A percentile compares a stretch with the other conserved stretches of the same genome.
phyloP scores from a whole-genome alignment of 2,888 invertebrate species.

The Limnephilus lunatus region DNA sequence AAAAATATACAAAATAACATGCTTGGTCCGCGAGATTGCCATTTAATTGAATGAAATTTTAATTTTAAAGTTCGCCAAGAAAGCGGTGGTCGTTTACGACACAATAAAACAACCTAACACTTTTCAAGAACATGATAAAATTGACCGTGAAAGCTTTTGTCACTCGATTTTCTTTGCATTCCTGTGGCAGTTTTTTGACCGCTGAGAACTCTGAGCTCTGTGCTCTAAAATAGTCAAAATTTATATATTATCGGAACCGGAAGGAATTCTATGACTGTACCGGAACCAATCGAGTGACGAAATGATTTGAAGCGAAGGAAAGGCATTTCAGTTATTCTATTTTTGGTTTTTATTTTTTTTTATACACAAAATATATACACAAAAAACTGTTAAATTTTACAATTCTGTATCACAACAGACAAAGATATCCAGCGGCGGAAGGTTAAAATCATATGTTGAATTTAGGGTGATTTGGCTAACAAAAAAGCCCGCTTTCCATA shows the following conservation, averaged over 20 bases:
- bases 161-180: conserved; percentile 29
- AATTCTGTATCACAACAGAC: not conserved
- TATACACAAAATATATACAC: not conserved
- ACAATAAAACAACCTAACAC: not conserved
- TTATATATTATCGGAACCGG: conserved; percentile 7
- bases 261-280: conserved; percentile 1
- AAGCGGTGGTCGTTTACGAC: conserved; percentile 12
- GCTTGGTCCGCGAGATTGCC: not conserved
- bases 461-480: too few relatives aligned
- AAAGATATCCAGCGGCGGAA: not conserved
- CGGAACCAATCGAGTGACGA: conserved; percentile 26
- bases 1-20: not conserved
- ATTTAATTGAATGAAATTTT: not conserved
- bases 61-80: not conserved
- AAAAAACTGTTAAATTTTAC: conserved; percentile 14
- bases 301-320: not conserved
- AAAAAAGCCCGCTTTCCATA: too few relatives aligned
- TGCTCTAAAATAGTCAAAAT: not conserved
- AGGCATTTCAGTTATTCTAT: not conserved
- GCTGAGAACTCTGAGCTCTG: not conserved
- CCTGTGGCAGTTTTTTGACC: not conserved
- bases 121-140: conserved; percentile 34
- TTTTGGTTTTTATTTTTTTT: not conserved
- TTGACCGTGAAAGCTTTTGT: conserved; percentile 7
- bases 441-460: too few relatives aligned